Base-by-base conservation (phyloP, 2,113 vertebrate genomes). In the Malurus elegans region DNA sequence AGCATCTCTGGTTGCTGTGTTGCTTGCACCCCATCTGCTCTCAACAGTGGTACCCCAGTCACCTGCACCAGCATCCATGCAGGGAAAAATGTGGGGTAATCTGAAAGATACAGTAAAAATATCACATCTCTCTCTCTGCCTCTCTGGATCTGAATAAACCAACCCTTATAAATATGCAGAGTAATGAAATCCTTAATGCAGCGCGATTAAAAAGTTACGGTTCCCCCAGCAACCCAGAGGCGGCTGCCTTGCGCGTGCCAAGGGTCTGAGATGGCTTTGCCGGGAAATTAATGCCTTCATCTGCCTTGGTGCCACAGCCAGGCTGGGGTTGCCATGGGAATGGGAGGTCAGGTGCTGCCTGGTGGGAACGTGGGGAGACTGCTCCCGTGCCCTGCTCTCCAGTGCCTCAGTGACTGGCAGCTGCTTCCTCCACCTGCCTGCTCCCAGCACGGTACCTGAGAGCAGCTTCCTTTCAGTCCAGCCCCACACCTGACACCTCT, bases 251-350 rank as follows among this genome's bases (percentile, higher is more conserved):
- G 1, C 3, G 2, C 1, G 6, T 12, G 40, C 54, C 0, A 1
- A 70, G 67, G 84, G 38, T 73, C 87, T 14, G 85, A 51, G 93
- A 61, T 48, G 73, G 47, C 87, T 90, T 53, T 45, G 78, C 92
- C 28, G 58, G 70, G 69, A 34, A 62, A 76, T 72, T 23, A 50
- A 70, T 25, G 88, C 92, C 75, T 88, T 83, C 74, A 3, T 79
- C 76, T 45, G 31, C 54, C 65, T 50, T 7, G 3, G 12, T 31
- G 62, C 1, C 6, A 40, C 84, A 79, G 89, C 86, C 0, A 9
- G 38, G 54, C 10, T 32, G 3, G 85, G 64, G 96, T 96, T 97
- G 96, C 96, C 93, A 95, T 97, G 94, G 95, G 95, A 92, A 96
- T 95, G 85, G 53, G 75, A 94, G 90, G 92, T 90, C 90, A 57